Base-by-base conservation (phyloP, 2,888 invertebrate genomes). In the Yponomeuta evonymella region DNA sequence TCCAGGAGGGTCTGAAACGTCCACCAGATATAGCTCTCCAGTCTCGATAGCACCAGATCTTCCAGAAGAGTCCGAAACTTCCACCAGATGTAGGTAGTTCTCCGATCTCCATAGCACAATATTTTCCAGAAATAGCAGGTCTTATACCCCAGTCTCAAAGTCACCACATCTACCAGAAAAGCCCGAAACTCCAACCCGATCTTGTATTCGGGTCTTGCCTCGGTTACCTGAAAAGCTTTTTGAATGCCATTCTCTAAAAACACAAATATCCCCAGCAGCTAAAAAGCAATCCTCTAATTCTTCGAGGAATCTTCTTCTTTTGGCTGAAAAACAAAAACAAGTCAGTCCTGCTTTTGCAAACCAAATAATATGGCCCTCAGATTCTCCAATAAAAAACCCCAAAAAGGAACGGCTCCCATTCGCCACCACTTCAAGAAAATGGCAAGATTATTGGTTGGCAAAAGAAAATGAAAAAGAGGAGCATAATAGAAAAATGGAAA, bases 171-270 rank as follows among this genome's bases (percentile, higher is more conserved):
- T 33, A 12, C 69, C 58, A 23, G 51, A 51, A 23, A 23, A 51
- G 48, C 29, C 33, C 30, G 58, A 51, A 43, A 67, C 67, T 43
- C n/a, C 51, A n/a, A 48, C n/a, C 10, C 15, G 69, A 62, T 29
- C 58, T 48, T 12, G 11, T 23, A 51, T 29, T 69, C 51, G 10
- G 29, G 58, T 69, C 58, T 69, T 36, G 36, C 5, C 43, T 43
- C 8, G 43, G 48, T 10, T 12, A 68, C 68, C 68, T 48, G 12
- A 68, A 68, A 68, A 48, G 23, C 68, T 48, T 48, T 68, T 68
- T 68, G 68, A 48, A 68, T 29, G 68, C 68, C 68, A 68, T 43
- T 2, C 43, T 68, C 48, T 15, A 43, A 68, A 23, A 68, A 48
- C 30, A n/a, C 30, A 58, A 62, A 58, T 11, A 10, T 11, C 0